Evolutionary conservation across 2,797 vertebrate species (phyloP).

Genomic region (Lutjanus campechanus): DNA sequence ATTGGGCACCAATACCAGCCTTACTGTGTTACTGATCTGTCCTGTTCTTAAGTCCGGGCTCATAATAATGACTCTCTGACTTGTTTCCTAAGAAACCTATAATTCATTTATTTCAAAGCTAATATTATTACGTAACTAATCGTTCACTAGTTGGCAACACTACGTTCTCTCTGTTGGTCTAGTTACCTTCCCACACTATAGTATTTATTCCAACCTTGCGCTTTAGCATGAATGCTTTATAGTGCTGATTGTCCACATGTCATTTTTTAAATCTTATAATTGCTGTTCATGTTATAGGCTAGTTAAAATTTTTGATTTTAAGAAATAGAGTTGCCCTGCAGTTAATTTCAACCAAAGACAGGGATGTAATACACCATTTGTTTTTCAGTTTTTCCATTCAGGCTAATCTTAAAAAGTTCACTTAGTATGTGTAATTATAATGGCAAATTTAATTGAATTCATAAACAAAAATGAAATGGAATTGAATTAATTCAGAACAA

Average conservation of each 20-base stretch:
- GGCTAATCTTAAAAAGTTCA: neutral
- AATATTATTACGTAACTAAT: slow-evolving; percentile 25
- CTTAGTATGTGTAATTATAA: neutral
- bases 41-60: slow-evolving; percentile 28
- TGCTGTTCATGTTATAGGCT: neutral
- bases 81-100: slow-evolving; percentile 30
- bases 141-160: neutral
- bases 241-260: neutral
- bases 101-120: slow-evolving; percentile 38
- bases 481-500: neutral
- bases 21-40: slow-evolving; percentile 28
- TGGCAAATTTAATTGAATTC: neutral
- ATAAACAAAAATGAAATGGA: neutral
- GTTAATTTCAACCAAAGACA: neutral
- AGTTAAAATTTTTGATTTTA: neutral
- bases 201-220: neutral
- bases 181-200: neutral
- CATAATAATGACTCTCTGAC: slow-evolving; percentile 29
- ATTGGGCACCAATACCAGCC: slow-evolving; percentile 22
- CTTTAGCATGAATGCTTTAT: neutral
- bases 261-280: neutral
- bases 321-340: neutral
- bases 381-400: neutral
- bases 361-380: neutral
- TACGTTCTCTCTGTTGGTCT: neutral